Evolutionary conservation across 2,113 vertebrate species (phyloP), one percentile per base, ranked within the genome.

Genomic region (Arizona elegans): DNA sequence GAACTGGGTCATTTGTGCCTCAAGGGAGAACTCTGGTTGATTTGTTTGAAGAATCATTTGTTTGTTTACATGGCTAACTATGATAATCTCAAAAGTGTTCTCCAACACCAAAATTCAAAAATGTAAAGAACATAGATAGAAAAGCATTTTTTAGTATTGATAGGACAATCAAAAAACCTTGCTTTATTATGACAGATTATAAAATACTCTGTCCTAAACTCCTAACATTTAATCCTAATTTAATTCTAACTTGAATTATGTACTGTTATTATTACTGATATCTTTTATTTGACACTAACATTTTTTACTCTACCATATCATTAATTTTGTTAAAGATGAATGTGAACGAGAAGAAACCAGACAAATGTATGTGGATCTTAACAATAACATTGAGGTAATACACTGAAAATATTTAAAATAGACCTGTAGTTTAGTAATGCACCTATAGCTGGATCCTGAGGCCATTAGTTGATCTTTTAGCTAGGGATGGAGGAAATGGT

Each of bases 341-440:
- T 97, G 97, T 91, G 99, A 99, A 97, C 98, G 98, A 95, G 98
- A 99, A 97, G 98, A 99, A 98, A 98, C 98, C 58, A 98, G 98
- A 58, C 97, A 97, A 62, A 94, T 98, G 19, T 98, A 98, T n/a
- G 29, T 97, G 95, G 98, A 99, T 95, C 98, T 99, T 94, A 97
- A 96, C 95, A 97, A 97, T 92, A 98, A 94, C 9, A 81, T 99
- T 94, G 98, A 99, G 98, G 99, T 99, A 97, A 98, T 52, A 26
- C 47, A 89, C 23, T 96, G 29, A 75, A 91, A 1, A 89, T 8
- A 56, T 85, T 54, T 11, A 87, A 19, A 91, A 93, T 92, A 21
- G 33, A 81, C 75, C 3, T 43, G 33, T 21, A 81, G 3, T 81
- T 21, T 43, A 21, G 17, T 81, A 9, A 81, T 81, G 17, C 7